Evolutionary conservation across 2,113 vertebrate species (phyloP), one percentile per base, ranked within the genome.

Genomic region (Aptenodytes forsteri): DNA sequence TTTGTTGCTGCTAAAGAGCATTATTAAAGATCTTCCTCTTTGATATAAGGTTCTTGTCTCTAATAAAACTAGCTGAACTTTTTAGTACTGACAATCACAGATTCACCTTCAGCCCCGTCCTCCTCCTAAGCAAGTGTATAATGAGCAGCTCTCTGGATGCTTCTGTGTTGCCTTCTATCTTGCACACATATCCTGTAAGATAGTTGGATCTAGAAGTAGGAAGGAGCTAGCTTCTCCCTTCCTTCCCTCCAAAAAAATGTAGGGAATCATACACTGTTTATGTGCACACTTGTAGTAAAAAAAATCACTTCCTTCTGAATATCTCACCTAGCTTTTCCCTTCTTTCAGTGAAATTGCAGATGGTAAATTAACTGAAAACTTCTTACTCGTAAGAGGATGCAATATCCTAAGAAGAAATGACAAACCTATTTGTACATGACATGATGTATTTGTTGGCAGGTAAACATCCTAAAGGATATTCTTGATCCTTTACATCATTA

Each of bases 11-110:
- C 46, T 95, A 92, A 87, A 88, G 81, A 91, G 32, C 56, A 91
- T 89, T 95, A 85, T 95, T 93, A 86, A 83, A 95, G 80, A 95
- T 89, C 77, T 96, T 97, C 46, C 13, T 66, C 42, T 81, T 42
- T 91, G 83, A 87, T 94, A 93, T 56, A 94, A 55, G 27, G 7
- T 70, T 83, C 17, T 83, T 78, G 66, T 78, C 16, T 62, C 42
- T 66, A 82, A 72, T 72, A 82, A 91, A 91, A 89, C 40, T 58
- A 81, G 44, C 75, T 81, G 49, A 70, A 46, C 20, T 50, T 54
- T 92, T 82, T 70, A 77, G 54, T 80, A 69, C 29, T 47, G 54
- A 27, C 64, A 84, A 50, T 73, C 72, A 38, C n/a, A 66, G 22
- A 80, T 59, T 96, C 66, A 86, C 55, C 47, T 40, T 82, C 38